Evolutionary conservation across 2,888 invertebrate species (phyloP), one percentile per base, ranked within the genome.

Genomic region (Aproaerema taeniolella): DNA sequence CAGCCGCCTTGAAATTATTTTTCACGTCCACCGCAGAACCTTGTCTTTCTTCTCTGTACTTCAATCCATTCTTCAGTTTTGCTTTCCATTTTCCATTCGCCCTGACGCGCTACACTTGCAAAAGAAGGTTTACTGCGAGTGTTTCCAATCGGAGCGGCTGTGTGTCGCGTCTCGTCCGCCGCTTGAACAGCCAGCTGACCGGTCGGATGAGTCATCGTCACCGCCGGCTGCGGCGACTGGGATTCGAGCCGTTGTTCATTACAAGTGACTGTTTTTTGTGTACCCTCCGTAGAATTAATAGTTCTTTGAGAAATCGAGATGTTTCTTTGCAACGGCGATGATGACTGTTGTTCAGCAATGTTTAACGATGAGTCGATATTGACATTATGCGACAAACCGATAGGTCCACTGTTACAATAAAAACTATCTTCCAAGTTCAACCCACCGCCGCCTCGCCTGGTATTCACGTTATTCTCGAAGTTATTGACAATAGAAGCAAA

Each of bases 1-100:
- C 45, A 1, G 46, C 52, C 0, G 50, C 49, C 16, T 34, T 48
- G 33, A 52, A 50, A 9, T 43, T 43, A 12, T 14, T 14, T 26
- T 45, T 41, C 15, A 40, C 13, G 20, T 38, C 38, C 2, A 31
- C 29, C 2, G 1, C 32, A 20, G 16, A 17, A 17, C 9, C 20
- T 14, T 10, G 20, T 6, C 11, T 17, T 32, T 10, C 11, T 32
- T 17, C 11, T 32, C n/a, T 32, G 16, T 2, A 11, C 10, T 10
- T 4, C 5, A 32, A 17, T 32, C 17, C 17, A 32, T n/a, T 32
- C 20, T 2, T 32, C 20, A 32, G 11, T 32, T 17, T 16, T 7
- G 2, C 7, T 10, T 10, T 10, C n/a, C 2, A 2, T 4, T 20
- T 32, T 32, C 32, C 32, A 32, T 6, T 16, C 17, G n/a, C 32